Percentiles rank a stretch among this genome's conserved stretches.
phyloP scores from a whole-genome alignment of 1,140 invertebrate species.

The Cydia splendana region DNA sequence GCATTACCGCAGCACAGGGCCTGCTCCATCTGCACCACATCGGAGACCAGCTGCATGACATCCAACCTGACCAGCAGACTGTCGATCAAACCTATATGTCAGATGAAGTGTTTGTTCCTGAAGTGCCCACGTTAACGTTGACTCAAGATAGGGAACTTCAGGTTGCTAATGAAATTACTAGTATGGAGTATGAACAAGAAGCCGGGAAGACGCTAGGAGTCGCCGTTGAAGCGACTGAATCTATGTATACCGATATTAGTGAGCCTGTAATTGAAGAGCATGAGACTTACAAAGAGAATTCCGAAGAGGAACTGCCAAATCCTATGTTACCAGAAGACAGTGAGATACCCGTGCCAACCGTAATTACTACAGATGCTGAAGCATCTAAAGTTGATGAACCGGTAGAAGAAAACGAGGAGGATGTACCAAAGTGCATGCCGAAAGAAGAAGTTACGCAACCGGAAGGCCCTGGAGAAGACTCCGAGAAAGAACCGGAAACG shows the following conservation, averaged over 20 bases:
- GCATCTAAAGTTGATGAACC: not conserved
- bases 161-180: constrained; percentile 51
- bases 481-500: constrained; percentile 43
- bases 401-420: not conserved
- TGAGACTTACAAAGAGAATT: constrained; percentile 52
- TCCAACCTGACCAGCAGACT: constrained; percentile 44
- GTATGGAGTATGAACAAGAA: constrained; percentile 56
- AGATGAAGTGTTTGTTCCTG: constrained; percentile 56
- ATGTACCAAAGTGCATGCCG: not conserved
- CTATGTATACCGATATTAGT: constrained; percentile 48
- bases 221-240: constrained; percentile 47
- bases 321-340: constrained; percentile 60
- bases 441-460: constrained; percentile 30
- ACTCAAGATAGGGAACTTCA: constrained; percentile 48
- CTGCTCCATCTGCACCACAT: constrained; percentile 74
- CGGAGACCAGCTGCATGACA: constrained; percentile 67
- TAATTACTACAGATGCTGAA: constrained; percentile 36
- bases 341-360: constrained; percentile 52
- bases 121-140: constrained; percentile 50
- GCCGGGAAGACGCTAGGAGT: constrained; percentile 62
- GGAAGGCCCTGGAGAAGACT: constrained; percentile 38
- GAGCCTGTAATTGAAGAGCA: constrained; percentile 63
- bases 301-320: constrained; percentile 47
- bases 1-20: constrained; percentile 73
- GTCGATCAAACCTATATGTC: constrained; percentile 56